phyloP scores from a whole-genome alignment of 2,113 vertebrate genomes.

The Microcebus ravelobensis region DNA sequence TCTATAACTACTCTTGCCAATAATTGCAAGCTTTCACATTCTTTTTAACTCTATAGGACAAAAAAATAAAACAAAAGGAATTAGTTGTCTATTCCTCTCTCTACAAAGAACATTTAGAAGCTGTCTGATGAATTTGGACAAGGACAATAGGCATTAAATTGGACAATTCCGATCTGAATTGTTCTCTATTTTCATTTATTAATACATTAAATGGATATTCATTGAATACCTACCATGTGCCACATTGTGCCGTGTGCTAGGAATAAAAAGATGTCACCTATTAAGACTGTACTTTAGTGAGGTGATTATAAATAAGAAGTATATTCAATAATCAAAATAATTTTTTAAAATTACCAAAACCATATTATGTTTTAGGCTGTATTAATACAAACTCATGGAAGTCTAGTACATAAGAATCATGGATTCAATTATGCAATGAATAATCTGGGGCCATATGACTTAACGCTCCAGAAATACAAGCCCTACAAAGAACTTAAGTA shows the following conservation, averaged over 20 bases:
- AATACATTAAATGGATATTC: neutral
- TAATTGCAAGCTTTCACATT: neutral
- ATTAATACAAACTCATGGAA: neutral
- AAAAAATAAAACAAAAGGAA: neutral
- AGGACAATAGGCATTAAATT: neutral
- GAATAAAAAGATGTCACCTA: neutral
- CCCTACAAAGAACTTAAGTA: neutral
- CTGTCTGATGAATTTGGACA: neutral
- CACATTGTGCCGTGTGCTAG: neutral
- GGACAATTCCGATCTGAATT: neutral
- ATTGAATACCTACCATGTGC: neutral
- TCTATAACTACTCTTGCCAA: neutral
- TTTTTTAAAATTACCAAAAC: neutral
- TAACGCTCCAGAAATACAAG: neutral
- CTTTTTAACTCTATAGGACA: neutral
- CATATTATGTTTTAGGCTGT: neutral
- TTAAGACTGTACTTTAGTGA: neutral
- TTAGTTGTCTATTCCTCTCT: neutral
- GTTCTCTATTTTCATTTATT: neutral
- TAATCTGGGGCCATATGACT: neutral
- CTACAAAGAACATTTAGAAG: neutral
- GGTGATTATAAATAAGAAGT: neutral
- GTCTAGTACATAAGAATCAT: neutral
- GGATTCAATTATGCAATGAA: neutral
- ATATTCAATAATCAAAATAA: constrained; percentile 10